Base-by-base conservation (phyloP, 2,888 invertebrate species). In the Plagodis pulveraria region DNA sequence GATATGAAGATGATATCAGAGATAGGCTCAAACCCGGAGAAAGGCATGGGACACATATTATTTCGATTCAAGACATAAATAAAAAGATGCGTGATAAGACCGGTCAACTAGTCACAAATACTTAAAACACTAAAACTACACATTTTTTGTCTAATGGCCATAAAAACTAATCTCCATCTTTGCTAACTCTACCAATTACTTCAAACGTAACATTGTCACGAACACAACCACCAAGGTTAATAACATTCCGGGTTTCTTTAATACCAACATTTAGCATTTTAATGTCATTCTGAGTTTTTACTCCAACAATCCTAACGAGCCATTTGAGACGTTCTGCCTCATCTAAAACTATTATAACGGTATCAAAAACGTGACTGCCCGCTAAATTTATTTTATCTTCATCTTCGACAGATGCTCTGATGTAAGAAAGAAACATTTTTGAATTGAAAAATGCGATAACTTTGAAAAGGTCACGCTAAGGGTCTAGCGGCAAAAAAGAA, bases 361-460 rank as follows among this genome's bases (percentile, higher is more conserved):
- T 74, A 72, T 72, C 65, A 56, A 55, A 72, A 73, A 72, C 82
- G 77, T 82, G 81, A 79, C 77, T 74, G 35, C 71, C 55, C 56
- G 59, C 61, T 66, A 74, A 77, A 76, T 71, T 73, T 72, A 70
- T 67, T 72, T 69, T 69, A 72, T 73, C 72, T 68, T 64, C 66
- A 69, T 65, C 67, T 67, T 70, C 62, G 68, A 60, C 55, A 55
- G 59, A 54, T 59, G 59, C 54, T 43, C 55, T 66, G 65, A 62
- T 46, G 59, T 66, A 62, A 63, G 53, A 50, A 47, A 58, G 44
- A 54, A 57, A 36, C 36, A 41, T 59, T 60, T 58, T 60, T 59
- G 48, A 63, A 38, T 53, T 54, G 62, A 65, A 66, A 52, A 50
- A 55, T 35, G 55, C 42, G 45, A 50, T 58, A 45, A 44, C 10